These are phyloP conservation scores for Chorisops tibialis DNA, from an alignment of 2,888 invertebrate genomes.

Conservation along the genomic window DNA sequence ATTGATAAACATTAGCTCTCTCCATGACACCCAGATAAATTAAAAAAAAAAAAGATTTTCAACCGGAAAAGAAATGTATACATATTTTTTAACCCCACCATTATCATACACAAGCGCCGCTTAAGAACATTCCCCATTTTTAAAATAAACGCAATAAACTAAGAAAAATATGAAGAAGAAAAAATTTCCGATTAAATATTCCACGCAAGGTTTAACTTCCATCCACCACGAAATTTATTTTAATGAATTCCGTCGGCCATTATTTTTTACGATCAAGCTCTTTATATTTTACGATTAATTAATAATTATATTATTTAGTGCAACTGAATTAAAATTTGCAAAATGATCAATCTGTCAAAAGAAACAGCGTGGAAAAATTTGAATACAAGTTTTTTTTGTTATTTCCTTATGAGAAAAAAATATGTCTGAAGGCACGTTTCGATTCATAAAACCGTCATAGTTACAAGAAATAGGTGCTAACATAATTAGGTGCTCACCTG, in stretches of 20 bases:
- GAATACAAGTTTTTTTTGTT: too few relatives aligned
- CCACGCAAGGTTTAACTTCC: slow-evolving; percentile 19
- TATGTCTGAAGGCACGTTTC: not conserved
- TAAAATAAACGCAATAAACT: too few relatives aligned
- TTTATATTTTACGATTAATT: slow-evolving; percentile 20
- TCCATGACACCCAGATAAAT: too few relatives aligned
- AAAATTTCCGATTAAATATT: slow-evolving; percentile 13
- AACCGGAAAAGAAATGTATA: too few relatives aligned
- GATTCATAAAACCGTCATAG: not conserved
- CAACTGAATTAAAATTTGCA: slow-evolving; percentile 14
- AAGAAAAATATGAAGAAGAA: too few relatives aligned
- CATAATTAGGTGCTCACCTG: slow-evolving; percentile 9
- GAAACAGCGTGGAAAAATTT: too few relatives aligned
- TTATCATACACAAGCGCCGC: too few relatives aligned
- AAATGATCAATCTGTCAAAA: not conserved
- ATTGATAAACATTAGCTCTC: too few relatives aligned
- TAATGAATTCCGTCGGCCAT: slow-evolving; percentile 10
- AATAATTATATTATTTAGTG: slow-evolving; percentile 12
- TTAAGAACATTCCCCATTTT: too few relatives aligned
- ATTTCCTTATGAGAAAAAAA: too few relatives aligned
- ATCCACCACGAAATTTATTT: slow-evolving; percentile 12
- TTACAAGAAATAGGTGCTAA: slow-evolving; percentile 1
- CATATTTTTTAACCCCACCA: too few relatives aligned
- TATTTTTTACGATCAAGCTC: slow-evolving; percentile 8
- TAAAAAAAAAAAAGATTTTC: too few relatives aligned